These are phyloP conservation scores for Spatula clypeata DNA, from an alignment of 2,797 vertebrate genomes.

Conservation along the genomic window DNA sequence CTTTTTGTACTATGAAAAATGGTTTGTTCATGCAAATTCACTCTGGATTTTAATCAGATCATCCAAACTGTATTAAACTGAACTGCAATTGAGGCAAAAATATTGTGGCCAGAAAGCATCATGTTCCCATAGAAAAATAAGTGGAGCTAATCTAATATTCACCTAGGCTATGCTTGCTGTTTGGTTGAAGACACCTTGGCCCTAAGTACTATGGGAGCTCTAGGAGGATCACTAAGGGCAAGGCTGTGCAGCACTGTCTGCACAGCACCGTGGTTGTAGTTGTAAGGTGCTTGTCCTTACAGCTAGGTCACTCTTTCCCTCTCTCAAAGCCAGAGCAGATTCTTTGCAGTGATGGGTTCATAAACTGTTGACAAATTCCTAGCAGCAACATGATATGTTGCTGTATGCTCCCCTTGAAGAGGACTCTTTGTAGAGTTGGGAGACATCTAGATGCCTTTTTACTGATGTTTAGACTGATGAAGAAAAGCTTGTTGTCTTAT, in stretches of 20 bases:
- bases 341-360: not conserved
- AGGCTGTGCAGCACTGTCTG: too few relatives aligned
- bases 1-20: constrained; percentile 63
- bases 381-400: not conserved
- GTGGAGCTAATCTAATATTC: not conserved
- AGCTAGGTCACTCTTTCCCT: not conserved
- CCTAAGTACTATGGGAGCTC: not conserved
- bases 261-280: not conserved
- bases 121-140: not conserved
- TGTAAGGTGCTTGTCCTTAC: not conserved
- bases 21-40: constrained; percentile 29
- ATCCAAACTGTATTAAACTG: constrained; percentile 23
- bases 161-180: not conserved
- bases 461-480: not conserved
- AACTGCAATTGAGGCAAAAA: not conserved
- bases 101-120: not conserved
- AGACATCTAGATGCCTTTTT: not conserved
- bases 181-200: not conserved
- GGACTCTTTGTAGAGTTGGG: not conserved
- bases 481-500: not conserved
- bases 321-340: not conserved
- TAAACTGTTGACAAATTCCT: not conserved
- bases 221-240: not conserved
- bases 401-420: not conserved
- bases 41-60: constrained; percentile 50